Evolutionary conservation across 2,797 vertebrate species (phyloP).

Genomic region (Dromococcyx pavoninus): DNA sequence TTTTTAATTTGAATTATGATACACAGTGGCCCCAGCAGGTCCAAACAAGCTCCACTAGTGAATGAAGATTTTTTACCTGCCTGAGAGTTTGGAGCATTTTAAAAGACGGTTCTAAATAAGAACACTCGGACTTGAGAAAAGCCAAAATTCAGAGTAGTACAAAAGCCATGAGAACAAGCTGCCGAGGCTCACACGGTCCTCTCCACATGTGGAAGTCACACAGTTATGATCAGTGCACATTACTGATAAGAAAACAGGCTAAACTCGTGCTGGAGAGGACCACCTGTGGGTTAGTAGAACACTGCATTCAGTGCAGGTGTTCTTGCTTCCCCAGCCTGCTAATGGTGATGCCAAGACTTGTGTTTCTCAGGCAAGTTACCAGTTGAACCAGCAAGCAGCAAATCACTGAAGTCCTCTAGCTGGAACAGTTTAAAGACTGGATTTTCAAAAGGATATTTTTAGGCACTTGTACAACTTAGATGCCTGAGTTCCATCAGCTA

Average conservation of each 20-base stretch:
- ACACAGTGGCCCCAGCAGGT: not conserved
- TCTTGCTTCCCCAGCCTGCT: not conserved
- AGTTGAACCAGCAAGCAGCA: not conserved
- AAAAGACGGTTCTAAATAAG: not conserved
- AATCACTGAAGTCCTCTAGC: not conserved
- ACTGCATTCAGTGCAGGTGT: not conserved
- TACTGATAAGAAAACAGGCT: not conserved
- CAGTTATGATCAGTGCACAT: not conserved
- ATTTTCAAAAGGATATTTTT: not conserved
- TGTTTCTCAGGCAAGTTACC: not conserved
- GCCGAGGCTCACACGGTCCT: not conserved
- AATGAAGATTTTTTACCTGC: not conserved
- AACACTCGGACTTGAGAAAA: not conserved
- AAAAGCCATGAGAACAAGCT: not conserved
- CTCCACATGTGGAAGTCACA: rapidly evolving
- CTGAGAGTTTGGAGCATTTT: not conserved
- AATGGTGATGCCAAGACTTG: not conserved
- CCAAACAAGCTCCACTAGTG: not conserved
- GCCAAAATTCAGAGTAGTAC: not conserved
- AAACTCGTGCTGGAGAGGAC: not conserved
- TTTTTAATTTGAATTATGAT: too few species aligned
- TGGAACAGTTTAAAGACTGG: not conserved
- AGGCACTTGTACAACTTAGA: not conserved
- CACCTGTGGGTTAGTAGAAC: not conserved
- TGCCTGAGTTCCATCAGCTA: not conserved